Percentiles rank a stretch among this genome's conserved stretches.
Conservation (phyloP, 2,113 vertebrate species). For the Fulmarus glacialis region DNA sequence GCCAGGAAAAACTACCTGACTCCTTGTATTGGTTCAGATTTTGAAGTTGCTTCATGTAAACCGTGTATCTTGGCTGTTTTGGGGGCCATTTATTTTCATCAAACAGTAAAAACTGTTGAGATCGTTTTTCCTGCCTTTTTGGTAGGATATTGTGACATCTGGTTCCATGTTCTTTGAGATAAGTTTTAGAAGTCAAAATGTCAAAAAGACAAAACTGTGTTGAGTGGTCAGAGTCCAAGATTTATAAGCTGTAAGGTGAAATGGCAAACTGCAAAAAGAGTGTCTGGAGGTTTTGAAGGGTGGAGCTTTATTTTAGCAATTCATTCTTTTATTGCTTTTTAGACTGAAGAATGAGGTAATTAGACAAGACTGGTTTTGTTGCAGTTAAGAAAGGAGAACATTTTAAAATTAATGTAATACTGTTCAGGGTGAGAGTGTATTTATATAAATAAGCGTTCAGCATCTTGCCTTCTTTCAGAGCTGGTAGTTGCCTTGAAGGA, state of each 20-base stretch:
- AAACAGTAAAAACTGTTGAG: not conserved
- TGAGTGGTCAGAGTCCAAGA: not conserved
- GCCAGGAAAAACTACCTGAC: not conserved
- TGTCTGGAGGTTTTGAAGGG: conserved; percentile 43
- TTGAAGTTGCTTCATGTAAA: not conserved
- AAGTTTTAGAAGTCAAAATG: conserved; percentile 3
- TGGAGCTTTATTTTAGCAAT: conserved; percentile 51
- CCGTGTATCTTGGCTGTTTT: not conserved
- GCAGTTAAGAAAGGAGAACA: not conserved
- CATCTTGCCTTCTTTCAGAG: not conserved
- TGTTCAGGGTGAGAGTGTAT: not conserved
- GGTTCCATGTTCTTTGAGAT: conserved; percentile 12
- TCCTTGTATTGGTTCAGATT: not conserved
- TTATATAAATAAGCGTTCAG: conserved; percentile 1
- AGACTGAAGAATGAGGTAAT: conserved; percentile 52
- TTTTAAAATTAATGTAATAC: not conserved
- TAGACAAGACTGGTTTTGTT: not conserved
- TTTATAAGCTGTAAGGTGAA: conserved; percentile 61
- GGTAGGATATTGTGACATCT: not conserved
- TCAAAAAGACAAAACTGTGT: conserved; percentile 7
- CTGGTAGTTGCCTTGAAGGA: conserved; percentile 14
- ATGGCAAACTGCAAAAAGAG: conserved; percentile 1
- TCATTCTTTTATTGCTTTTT: conserved; percentile 31
- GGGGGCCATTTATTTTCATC: not conserved
- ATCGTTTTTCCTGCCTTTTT: not conserved